Evolutionary conservation across 2,888 invertebrate genomes (phyloP), one percentile per base, ranked within the genome.

Genomic region (Magallana nippona): DNA sequence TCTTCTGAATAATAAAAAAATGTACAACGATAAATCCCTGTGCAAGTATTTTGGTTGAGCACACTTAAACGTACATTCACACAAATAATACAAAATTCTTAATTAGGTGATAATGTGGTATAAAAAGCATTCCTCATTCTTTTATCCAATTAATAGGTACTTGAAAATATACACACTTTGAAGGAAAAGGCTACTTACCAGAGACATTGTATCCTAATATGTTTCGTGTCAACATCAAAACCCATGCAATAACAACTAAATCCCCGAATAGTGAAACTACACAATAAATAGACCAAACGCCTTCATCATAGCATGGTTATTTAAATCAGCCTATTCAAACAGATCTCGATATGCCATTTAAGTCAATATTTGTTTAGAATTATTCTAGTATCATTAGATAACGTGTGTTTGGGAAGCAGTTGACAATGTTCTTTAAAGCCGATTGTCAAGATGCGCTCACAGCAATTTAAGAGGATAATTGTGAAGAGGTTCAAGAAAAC

Each of bases 361-460:
- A 27, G 71, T 71, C 71, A 71, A 71, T 71, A 71, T 71, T 71
- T 71, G 71, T 71, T 71, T 32, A 71, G 32, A 71, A 71, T 71
- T 71, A 71, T 71, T 71, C 71, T 71, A 27, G 71, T 71, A 71
- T 71, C 71, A 71, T 71, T 71, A 71, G 71, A 71, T 71, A 71
- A 71, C 71, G 71, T 71, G 32, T 71, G 32, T 71, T 71, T 32
- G 71, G 27, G 27, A 22, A 71, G 32, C 71, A 71, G 27, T 71
- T 71, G 71, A 71, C 71, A 22, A 71, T 71, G 71, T 71, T 44
- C 22, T 71, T 71, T 71, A 27, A 71, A 71, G 32, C 71, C 15
- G 13, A 22, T 71, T 32, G 71, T 15, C 13, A 15, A 5, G 71
- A 15, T 15, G 71, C 32, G 71, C 71, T 71, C 71, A 27, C 27